Evolutionary conservation across 2,797 vertebrate genomes (phyloP), one percentile per base, ranked within the genome.

Genomic region (Acanthornis magna): DNA sequence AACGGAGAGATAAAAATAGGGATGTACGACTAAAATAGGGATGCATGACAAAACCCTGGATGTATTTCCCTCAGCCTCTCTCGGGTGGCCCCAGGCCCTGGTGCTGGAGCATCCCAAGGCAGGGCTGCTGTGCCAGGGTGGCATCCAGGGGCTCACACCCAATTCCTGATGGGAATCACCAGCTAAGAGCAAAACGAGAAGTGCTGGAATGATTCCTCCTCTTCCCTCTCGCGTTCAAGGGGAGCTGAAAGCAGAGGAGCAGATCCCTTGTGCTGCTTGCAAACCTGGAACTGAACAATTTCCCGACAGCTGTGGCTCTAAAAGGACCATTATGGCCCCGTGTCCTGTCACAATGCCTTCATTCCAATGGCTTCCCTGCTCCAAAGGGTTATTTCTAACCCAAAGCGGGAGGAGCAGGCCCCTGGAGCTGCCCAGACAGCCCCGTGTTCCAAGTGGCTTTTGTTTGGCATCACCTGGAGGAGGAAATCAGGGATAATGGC

Each of bases 331-430:
- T 93, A 91, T 91, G 47, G 82, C 91, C 71, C 61, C 76, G 32
- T 70, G 93, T 92, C 70, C 54, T 23, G 67, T 65, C 95, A 97
- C 97, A 96, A 96, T 74, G 95, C 89, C 88, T 85, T 88, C 97
- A 96, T 97, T 97, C 96, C 97, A 51, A 88, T 51, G 13, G 91
- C 73, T 95, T 93, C 95, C 82, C 94, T 51, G 85, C 95, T 73
- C 45, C 6, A 71, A 95, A 60, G n/a, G 92, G 75, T 95, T 93
- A 70, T 97, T 96, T 96, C 91, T 91, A 94, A 94, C 85, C 61
- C 51, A 25, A 55, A 77, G 36, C 36, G 11, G 36, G 36, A 38
- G 36, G 36, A 38, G 36, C 36, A 38, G 36, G 36, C 36, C 36
- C 36, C 36, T 30, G 34, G 16, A 30, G 78, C 68, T 57, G 86